Evolutionary conservation across 2,113 vertebrate species (phyloP).

Genomic region (Axis porcinus): DNA sequence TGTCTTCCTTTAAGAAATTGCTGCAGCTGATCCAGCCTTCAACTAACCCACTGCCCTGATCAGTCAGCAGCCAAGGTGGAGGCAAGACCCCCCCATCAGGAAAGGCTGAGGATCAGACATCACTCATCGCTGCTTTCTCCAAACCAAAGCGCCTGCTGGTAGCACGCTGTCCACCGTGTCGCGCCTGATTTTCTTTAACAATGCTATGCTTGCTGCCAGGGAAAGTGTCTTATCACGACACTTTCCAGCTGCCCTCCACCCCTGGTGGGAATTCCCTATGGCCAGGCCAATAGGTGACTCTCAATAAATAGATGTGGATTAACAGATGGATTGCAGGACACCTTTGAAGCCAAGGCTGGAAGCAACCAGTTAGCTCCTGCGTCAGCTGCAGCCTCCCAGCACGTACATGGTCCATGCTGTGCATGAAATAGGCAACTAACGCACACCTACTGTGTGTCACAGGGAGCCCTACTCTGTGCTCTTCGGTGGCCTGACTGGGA

Average conservation of each 20-base stretch:
- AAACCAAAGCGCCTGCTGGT: neutral
- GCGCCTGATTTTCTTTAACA: neutral
- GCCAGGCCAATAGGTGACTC: neutral
- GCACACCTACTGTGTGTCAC: neutral
- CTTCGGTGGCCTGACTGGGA: neutral
- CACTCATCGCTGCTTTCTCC: neutral
- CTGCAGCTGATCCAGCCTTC: accelerated
- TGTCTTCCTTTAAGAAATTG: neutral
- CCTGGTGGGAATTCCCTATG: neutral
- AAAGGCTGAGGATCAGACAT: neutral
- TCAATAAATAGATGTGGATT: neutral
- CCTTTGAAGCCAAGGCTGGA: neutral
- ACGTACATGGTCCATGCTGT: neutral
- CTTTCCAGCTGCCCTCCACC: neutral
- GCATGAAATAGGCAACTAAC: neutral
- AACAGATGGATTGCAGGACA: neutral
- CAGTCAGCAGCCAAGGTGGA: neutral
- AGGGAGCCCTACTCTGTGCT: neutral
- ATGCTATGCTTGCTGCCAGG: neutral
- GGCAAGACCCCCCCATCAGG: neutral
- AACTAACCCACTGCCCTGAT: neutral
- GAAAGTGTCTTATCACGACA: neutral
- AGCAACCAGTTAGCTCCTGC: neutral
- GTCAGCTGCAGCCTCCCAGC: neutral
- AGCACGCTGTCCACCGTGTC: accelerated